A percentile compares a stretch with the other conserved stretches of the same genome.
Evolutionary conservation across 1,140 invertebrate genomes (phyloP).

Genomic region (Dendrolimus punctatus): DNA sequence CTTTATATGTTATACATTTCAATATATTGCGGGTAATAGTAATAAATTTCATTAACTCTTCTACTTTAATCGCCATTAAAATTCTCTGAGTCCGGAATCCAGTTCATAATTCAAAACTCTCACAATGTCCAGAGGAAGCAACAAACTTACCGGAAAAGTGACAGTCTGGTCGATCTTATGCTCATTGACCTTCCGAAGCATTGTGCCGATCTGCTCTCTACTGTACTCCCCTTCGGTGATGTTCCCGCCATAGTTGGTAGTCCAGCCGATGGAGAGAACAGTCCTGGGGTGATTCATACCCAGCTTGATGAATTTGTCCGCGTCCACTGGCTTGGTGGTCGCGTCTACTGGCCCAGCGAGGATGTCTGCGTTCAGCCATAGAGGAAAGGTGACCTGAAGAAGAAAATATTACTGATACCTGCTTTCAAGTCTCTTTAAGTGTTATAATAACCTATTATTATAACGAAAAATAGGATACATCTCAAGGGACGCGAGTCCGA

Average conservation of each 20-base stretch:
- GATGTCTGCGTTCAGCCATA: conserved; percentile 95
- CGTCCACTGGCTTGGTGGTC: conserved; percentile 75
- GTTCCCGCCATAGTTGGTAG: conserved; percentile 76
- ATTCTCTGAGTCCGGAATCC: no score
- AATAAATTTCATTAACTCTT: no score
- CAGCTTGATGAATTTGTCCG: conserved; percentile 74
- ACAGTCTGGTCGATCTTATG: conserved; percentile 76
- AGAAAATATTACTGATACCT: conserved; percentile 5
- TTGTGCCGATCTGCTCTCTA: conserved; percentile 78
- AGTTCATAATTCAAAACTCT: no score
- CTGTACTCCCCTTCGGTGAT: conserved; percentile 76
- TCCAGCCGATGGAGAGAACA: conserved; percentile 91
- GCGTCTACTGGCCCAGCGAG: conserved; percentile 83
- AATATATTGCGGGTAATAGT: conserved; percentile 22
- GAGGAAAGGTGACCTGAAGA: conserved; percentile 78
- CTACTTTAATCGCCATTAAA: no score
- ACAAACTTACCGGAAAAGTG: conserved; percentile 82
- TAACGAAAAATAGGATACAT: no score
- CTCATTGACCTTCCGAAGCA: conserved; percentile 78
- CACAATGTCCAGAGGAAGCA: no score
- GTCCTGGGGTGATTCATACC: conserved; percentile 75
- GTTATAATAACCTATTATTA: no score
- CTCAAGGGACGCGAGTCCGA: no score
- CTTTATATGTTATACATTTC: no score
- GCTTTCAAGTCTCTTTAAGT: no score